Evolutionary conservation across 2,888 invertebrate genomes (phyloP), one percentile per base, ranked within the genome.

Genomic region (Amphipoea oculea): DNA sequence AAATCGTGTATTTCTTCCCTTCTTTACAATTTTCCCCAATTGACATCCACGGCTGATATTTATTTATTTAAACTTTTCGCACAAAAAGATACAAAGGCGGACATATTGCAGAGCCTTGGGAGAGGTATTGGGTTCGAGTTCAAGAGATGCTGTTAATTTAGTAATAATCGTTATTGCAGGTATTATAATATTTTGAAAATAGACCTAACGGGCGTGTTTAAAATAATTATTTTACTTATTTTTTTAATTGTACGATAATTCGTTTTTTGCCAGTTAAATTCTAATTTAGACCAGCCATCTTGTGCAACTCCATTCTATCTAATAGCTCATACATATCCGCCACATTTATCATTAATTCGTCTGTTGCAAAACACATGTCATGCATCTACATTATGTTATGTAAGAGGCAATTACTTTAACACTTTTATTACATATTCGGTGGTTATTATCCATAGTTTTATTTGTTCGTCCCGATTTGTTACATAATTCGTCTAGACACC

Each of bases 231-330:
- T 62, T 40, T 40, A 42, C 12, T 42, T 11, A 1, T 11, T n/a
- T 29, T 57, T 65, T 45, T 0, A 11, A 51, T 51, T 9, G 17
- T 5, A n/a, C 5, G 0, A 23, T 23, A 29, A 48, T 54, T 45
- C 0, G 11, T 66, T 51, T 68, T 63, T 4, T 70, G 42, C 6
- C 11, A 68, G 3, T 72, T 36, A 54, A 60, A 65, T 65, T 75
- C 1, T 29, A 48, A 75, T 63, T 73, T 20, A 45, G 9, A 36
- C 14, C 14, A 14, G 45, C 7, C n/a, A 14, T 29, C 57, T 84
- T 85, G 81, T 73, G 62, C 11, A 86, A 82, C 42, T 36, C 12
- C 36, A 62, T 73, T 63, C 36, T 29, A 62, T 66, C 14, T n/a
- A 62, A 75, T 36, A 45, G 11, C 51, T 60, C 29, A 72, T 29